phyloP scores from a whole-genome alignment of 2,888 invertebrate genomes.

The Brachylomia viminalis region DNA sequence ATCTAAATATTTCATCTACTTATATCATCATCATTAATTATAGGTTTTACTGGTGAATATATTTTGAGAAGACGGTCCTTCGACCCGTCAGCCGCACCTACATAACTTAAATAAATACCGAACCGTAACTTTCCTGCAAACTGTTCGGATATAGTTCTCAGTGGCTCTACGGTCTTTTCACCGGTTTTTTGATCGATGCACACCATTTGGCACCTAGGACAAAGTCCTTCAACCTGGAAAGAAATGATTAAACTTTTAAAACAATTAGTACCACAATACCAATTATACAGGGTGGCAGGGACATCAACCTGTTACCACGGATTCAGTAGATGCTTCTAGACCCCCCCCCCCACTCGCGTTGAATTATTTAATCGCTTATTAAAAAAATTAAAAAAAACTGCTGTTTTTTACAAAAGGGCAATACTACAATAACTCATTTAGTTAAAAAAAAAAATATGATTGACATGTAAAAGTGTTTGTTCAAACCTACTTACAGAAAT shows the following conservation, averaged over 20 bases:
- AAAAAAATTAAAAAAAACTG: no score
- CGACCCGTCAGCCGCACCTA: constrained; percentile 79
- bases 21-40: constrained; percentile 77
- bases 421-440: no score
- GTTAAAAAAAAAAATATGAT: no score
- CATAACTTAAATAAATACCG: constrained; percentile 93
- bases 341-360: no score
- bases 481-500: no score
- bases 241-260: constrained; percentile 15
- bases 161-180: constrained; percentile 94
- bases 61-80: constrained; percentile 73
- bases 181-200: constrained; percentile 97
- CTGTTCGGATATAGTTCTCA: constrained; percentile 93
- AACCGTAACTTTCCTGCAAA: constrained; percentile 94
- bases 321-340: no score
- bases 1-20: constrained; percentile 76
- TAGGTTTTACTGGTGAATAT: constrained; percentile 74
- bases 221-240: constrained; percentile 93
- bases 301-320: no score
- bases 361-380: no score
- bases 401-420: no score
- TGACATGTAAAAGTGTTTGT: no score
- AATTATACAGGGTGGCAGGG: background rate
- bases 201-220: constrained; percentile 98
- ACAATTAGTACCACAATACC: no score